Evolutionary conservation across 1,140 invertebrate species (phyloP).

Genomic region (Meteorus sp.): DNA sequence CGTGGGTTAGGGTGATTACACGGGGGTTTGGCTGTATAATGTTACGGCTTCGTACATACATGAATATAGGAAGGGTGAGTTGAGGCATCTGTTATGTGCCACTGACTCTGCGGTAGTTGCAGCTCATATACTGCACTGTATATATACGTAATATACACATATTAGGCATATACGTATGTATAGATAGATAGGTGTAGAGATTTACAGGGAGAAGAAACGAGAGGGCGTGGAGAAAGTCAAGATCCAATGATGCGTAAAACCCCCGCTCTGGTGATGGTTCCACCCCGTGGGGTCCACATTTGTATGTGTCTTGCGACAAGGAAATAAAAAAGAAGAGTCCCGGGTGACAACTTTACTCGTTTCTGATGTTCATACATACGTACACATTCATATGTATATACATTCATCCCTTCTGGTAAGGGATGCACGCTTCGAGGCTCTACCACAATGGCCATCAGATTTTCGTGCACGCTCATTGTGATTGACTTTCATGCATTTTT

Average conservation of each 20-base stretch:
- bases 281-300: no score
- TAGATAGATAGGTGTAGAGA: constrained; percentile 27
- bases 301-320: constrained; percentile 11
- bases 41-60: no score
- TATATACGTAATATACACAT: no score
- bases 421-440: constrained; percentile 36
- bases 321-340: no score
- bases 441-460: constrained; percentile 31
- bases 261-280: no score
- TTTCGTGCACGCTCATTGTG: constrained; percentile 20
- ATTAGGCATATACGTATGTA: no score
- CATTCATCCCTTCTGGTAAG: constrained; percentile 24
- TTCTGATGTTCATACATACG: background rate
- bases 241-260: constrained; percentile 47
- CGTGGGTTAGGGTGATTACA: constrained; percentile 51
- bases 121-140: no score
- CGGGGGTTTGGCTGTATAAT: constrained; percentile 45
- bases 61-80: constrained; percentile 16
- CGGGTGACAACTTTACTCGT: no score
- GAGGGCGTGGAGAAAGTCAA: constrained; percentile 46
- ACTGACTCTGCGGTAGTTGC: no score
- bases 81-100: constrained; percentile 11
- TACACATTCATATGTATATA: background rate
- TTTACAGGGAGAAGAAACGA: constrained; percentile 8
- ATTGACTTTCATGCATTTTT: constrained; percentile 39